Conservation (phyloP, 92 coral and sea anemone species). For the Metridium senile region DNA sequence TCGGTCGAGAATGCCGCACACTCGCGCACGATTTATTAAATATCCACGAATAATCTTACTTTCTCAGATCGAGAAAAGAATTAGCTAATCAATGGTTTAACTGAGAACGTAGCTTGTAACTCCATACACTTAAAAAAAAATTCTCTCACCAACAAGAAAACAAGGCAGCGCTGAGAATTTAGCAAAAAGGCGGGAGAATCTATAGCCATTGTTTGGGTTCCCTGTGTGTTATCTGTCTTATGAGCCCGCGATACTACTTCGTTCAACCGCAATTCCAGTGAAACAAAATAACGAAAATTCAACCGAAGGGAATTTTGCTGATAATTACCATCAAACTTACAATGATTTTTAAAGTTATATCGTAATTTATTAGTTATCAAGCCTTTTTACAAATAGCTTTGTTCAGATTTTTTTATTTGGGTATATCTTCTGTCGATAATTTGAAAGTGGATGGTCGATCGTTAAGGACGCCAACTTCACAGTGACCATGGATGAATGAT, state of each 20-base stretch:
- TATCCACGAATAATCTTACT: no score
- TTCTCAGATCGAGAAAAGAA: no score
- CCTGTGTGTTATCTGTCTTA: slow-evolving; percentile 12
- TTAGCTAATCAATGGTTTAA: no score
- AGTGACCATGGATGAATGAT: slow-evolving; percentile 9
- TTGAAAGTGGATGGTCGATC: slow-evolving; percentile 6
- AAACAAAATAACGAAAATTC: slow-evolving; percentile 28
- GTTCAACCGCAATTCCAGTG: slow-evolving; percentile 26
- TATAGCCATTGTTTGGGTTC: slow-evolving; percentile 27
- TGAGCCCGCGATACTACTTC: slow-evolving; percentile 20
- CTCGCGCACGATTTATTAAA: no score
- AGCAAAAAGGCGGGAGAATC: no score
- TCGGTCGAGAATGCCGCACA: no score
- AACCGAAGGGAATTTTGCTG: not conserved
- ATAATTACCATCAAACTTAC: not conserved
- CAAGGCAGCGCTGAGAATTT: no score
- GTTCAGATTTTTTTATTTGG: not conserved
- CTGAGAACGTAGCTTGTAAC: no score
- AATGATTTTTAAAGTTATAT: not conserved
- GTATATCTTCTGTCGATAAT: not conserved
- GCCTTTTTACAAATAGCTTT: not conserved
- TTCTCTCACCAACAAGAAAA: no score
- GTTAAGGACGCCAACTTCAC: slow-evolving; percentile 35
- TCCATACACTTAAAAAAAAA: no score
- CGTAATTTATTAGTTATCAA: not conserved